A percentile compares a stretch with the other conserved stretches of the same genome.
These are phyloP conservation scores for Cotesia congregata DNA, from an alignment of 2,888 invertebrate genomes.

Conservation along the genomic window DNA sequence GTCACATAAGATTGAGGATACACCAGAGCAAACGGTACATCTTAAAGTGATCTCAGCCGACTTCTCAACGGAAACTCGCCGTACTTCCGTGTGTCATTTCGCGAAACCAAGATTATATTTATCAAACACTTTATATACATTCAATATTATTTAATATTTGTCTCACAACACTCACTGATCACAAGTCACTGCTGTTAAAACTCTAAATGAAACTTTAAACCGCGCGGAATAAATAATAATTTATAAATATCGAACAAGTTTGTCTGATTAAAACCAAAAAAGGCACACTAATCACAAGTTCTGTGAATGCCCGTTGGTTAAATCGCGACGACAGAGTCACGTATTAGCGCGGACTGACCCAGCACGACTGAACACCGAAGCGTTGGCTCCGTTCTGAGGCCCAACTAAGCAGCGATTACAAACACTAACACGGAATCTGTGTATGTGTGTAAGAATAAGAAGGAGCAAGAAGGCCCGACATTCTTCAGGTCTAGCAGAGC, in stretches of 20 bases:
- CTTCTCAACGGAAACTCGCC: no score
- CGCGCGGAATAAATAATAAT: not conserved
- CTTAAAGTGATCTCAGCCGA: conserved; percentile 33
- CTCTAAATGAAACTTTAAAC: not conserved
- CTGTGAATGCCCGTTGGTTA: not conserved
- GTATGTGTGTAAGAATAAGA: conserved; percentile 26
- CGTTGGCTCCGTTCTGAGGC: conserved; percentile 41
- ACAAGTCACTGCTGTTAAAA: not conserved
- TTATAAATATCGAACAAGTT: not conserved
- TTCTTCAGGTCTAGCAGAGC: conserved; percentile 52
- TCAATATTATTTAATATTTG: not conserved
- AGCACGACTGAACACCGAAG: conserved; percentile 69
- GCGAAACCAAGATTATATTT: not conserved
- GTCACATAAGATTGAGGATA: conserved; percentile 45
- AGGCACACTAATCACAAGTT: not conserved
- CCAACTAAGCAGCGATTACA: conserved; percentile 25
- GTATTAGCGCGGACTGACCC: conserved; percentile 67
- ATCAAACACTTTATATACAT: not conserved
- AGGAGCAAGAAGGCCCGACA: conserved; percentile 49
- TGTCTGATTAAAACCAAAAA: conserved; percentile 1
- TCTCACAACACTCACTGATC: conserved; percentile 12
- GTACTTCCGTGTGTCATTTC: conserved; percentile 34
- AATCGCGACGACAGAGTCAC: conserved; percentile 37
- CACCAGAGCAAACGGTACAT: conserved; percentile 47
- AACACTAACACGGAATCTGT: not conserved